Percentiles rank a stretch among this genome's conserved stretches.
phyloP scores from a whole-genome alignment of 2,888 invertebrate genomes.

The Epistrophe grossulariae region DNA sequence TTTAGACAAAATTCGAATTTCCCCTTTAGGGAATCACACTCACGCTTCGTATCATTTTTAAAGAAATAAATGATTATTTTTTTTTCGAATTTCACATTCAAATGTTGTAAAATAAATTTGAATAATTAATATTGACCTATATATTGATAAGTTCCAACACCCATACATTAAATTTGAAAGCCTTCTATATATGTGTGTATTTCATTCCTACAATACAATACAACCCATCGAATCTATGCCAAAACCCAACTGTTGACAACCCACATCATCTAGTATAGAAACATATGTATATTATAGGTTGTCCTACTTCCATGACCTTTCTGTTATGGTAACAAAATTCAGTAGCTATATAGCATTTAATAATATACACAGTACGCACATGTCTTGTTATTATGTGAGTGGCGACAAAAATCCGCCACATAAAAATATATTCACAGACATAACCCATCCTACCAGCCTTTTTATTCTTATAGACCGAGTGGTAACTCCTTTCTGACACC shows the following conservation, averaged over 20 bases:
- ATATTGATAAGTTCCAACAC: too few relatives aligned
- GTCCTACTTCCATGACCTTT: conserved; percentile 19
- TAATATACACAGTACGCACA: conserved; percentile 43
- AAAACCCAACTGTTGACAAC: conserved; percentile 12
- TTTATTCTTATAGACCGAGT: background rate
- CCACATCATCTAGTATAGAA: background rate
- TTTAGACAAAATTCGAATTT: too few relatives aligned
- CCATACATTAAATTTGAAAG: background rate
- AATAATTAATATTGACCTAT: too few relatives aligned
- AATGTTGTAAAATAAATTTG: too few relatives aligned
- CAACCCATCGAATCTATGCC: background rate
- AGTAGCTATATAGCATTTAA: background rate
- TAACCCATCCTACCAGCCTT: conserved; percentile 16
- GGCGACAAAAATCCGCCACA: conserved; percentile 61
- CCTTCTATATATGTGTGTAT: too few relatives aligned
- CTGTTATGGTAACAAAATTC: conserved; percentile 12
- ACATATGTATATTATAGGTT: too few relatives aligned
- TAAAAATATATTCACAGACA: conserved; percentile 60
- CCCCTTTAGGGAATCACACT: too few relatives aligned
- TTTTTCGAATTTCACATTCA: too few relatives aligned
- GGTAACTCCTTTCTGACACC: conserved; percentile 3
- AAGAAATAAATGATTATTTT: too few relatives aligned
- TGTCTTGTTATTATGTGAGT: conserved; percentile 31
- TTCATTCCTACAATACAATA: background rate
- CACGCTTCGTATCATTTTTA: too few relatives aligned